These are phyloP conservation scores for Erythrocercus mccallii DNA, from an alignment of 2,113 vertebrate genomes.

Conservation along the genomic window DNA sequence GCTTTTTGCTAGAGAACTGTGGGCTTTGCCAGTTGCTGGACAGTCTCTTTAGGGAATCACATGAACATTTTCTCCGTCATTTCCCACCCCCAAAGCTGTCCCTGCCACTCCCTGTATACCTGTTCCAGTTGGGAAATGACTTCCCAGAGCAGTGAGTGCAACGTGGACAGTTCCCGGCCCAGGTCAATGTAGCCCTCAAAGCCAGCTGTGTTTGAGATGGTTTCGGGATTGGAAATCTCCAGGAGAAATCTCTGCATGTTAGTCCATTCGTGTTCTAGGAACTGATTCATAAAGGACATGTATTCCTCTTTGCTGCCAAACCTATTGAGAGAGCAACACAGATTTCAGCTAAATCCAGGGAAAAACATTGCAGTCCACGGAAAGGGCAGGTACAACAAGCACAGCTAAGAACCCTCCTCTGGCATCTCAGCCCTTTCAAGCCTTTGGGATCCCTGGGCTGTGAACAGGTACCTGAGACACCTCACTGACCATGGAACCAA, in stretches of 20 bases:
- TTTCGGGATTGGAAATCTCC: constrained; percentile 96
- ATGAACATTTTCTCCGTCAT: neutral
- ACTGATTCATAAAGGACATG: constrained; percentile 99
- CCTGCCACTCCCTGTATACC: constrained; percentile 57
- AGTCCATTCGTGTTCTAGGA: constrained; percentile 95
- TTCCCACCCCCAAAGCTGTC: neutral
- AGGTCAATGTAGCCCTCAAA: constrained; percentile 98
- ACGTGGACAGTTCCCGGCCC: constrained; percentile 90
- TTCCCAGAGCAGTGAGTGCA: constrained; percentile 93
- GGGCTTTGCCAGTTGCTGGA: neutral
- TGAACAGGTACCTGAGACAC: neutral
- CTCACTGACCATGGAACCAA: neutral
- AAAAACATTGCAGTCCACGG: neutral
- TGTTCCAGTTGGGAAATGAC: constrained; percentile 92
- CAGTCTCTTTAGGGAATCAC: neutral
- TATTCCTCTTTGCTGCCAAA: constrained; percentile 98
- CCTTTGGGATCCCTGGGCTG: neutral
- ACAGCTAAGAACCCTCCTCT: neutral
- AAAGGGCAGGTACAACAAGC: fast-evolving
- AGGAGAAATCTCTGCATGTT: constrained; percentile 96
- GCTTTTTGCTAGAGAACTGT: neutral
- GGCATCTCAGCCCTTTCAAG: neutral
- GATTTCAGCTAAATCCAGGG: neutral
- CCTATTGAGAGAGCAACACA: constrained; percentile 50
- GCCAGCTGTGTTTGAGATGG: constrained; percentile 92